Base-by-base conservation (phyloP, 2,888 invertebrate species). In the Mimachlamys varia region DNA sequence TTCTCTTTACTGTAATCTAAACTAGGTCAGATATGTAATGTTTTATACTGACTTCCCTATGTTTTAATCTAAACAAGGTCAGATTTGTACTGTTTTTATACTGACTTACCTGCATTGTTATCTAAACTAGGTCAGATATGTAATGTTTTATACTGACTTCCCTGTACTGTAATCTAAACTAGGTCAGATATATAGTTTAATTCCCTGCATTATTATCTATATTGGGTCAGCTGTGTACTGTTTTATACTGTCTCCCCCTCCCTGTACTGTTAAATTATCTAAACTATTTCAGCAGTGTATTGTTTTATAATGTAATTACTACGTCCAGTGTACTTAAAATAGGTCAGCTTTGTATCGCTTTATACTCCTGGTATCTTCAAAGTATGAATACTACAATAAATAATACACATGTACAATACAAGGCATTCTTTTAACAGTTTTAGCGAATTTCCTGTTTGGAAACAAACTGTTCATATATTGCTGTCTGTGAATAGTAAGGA, bases 311-410 rank as follows among this genome's bases (percentile, higher is more conserved):
- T 53, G 15, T 19, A 53, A 13, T 5, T 13, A 53, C 53, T 53
- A 1, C 19, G 12, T 53, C 1, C 15, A 10, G 53, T 53, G 19
- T 53, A 53, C 53, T 15, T 53, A 17, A 53, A 62, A n/a, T 3
- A 27, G 62, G 62, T 62, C 62, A 62, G 62, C 62, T 62, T 10
- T 27, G 27, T n/a, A 53, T 15, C 15, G 53, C 15, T 53, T 17
- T 53, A 53, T 19, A 53, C 3, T 53, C 53, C 53, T 53, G 13
- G n/a, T 1, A 10, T 62, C n/a, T 7, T 15, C 33, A 27, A 27
- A 76, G 33, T 12, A 76, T 27, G n/a, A n/a, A 76, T 76, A 33
- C 76, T 76, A 76, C 76, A 76, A 76, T 76, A 76, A 76, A 76
- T 76, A 27, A 76, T 76, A 76, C 33, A 15, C 27, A 76, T 76